These are phyloP conservation scores for Lethenteron reissneri DNA, from an alignment of 2,113 vertebrate species.

Conservation along the genomic window DNA sequence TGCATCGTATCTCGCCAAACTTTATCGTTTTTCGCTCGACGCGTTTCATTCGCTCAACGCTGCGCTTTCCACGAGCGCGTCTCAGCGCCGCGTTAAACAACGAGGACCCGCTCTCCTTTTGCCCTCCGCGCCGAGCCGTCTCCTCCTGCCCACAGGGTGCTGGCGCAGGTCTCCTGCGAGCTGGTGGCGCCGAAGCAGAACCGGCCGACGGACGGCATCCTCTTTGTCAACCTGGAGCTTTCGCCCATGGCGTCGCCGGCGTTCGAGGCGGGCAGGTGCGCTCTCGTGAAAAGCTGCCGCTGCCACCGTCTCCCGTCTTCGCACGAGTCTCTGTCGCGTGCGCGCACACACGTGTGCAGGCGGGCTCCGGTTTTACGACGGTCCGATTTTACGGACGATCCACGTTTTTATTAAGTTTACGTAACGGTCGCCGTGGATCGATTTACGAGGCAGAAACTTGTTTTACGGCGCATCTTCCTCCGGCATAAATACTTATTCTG, in stretches of 20 bases:
- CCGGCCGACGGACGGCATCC: slow-evolving; percentile 67
- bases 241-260: slow-evolving; percentile 77
- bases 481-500: too few species aligned
- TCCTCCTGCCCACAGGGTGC: slow-evolving; percentile 32
- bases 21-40: background rate
- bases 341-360: too few species aligned
- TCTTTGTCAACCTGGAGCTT: slow-evolving; percentile 79
- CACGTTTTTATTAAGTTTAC: too few species aligned
- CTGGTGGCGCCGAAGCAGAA: slow-evolving; percentile 64
- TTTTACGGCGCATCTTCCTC: too few species aligned
- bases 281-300: background rate
- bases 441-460: too few species aligned
- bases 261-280: slow-evolving; percentile 70
- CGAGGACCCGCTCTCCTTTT: background rate
- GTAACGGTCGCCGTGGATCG: too few species aligned
- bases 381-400: too few species aligned
- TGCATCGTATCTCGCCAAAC: background rate
- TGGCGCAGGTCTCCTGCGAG: slow-evolving; percentile 82
- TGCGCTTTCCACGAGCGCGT: background rate
- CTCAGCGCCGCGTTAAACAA: background rate
- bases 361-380: too few species aligned
- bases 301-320: too few species aligned
- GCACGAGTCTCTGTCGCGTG: too few species aligned
- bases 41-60: background rate
- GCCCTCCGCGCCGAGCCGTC: background rate